Base-by-base conservation (phyloP, 1,140 invertebrate genomes). In the Drosophila sp. region DNA sequence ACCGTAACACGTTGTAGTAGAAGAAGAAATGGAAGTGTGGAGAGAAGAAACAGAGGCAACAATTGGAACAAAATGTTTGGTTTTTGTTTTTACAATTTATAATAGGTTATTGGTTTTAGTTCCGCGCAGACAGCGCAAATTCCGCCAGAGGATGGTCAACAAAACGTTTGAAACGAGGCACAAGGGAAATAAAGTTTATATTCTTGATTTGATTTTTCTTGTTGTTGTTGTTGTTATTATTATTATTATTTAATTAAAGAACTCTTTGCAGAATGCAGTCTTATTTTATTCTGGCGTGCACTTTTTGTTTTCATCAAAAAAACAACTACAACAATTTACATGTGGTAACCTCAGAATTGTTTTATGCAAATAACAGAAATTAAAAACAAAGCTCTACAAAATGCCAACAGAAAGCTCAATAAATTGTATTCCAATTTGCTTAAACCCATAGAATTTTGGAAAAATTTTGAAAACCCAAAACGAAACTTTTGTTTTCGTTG, bases 101-200 rank as follows among this genome's bases (percentile, higher is more conserved):
- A 27, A 50, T 27, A 50, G n/a, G 25, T 50, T 27, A 10, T 50
- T 27, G 2, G 55, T 70, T 60, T 66, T 63, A 63, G 66, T 86
- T 85, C 82, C 82, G 61, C 75, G 69, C 57, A 67, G 83, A 66
- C 2, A 41, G 72, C 72, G 79, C 72, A 78, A 69, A 70, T 79
- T 86, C 72, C 83, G 84, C 70, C 83, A 85, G 76, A 73, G 70
- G 50, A 54, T 78, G 70, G 68, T 44, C 27, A 47, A 67, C 17
- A 73, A 76, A 71, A 76, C 54, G 41, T 86, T 84, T 86, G 79
- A 79, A 75, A 87, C 68, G 68, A 83, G 87, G 66, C 62, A 87
- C 77, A 83, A 83, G 73, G 79, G 75, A 76, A 79, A 69, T 47
- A 72, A 30, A 76, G 62, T 78, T 82, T 81, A 63, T 61, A 79